Evolutionary conservation across 1,140 invertebrate species (phyloP).

Genomic region (Apocrypta bakeri): DNA sequence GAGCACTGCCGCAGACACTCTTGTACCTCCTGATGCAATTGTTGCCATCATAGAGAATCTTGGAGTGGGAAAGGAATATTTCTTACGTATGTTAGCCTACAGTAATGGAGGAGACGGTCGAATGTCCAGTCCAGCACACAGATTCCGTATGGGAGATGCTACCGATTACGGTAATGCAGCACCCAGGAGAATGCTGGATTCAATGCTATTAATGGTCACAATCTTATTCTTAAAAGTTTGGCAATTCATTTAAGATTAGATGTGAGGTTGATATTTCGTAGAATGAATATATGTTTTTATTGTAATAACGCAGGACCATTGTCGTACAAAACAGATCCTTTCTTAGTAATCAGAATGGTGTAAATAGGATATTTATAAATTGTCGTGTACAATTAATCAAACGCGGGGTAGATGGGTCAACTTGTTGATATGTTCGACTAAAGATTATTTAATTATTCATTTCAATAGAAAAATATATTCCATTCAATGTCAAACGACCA

Average conservation of each 20-base stretch:
- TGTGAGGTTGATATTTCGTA: not conserved
- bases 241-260: not conserved
- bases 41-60: slow-evolving; percentile 86
- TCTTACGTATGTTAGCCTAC: slow-evolving; percentile 92
- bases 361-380: not conserved
- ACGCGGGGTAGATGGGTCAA: not conserved
- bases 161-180: slow-evolving; percentile 63
- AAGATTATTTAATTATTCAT: not conserved
- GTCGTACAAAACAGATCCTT: not conserved
- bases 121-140: slow-evolving; percentile 93
- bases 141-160: slow-evolving; percentile 87
- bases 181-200: slow-evolving; percentile 58
- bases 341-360: not conserved
- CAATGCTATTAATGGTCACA: slow-evolving; percentile 56
- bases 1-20: slow-evolving; percentile 91
- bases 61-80: slow-evolving; percentile 90
- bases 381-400: not conserved
- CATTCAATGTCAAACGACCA: not conserved
- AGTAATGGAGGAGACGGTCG: slow-evolving; percentile 96
- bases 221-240: slow-evolving; percentile 60
- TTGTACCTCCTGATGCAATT: slow-evolving; percentile 83
- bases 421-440: not conserved
- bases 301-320: not conserved
- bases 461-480: not conserved
- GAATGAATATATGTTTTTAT: not conserved